These are phyloP conservation scores for Leguminivora glycinivorella DNA, from an alignment of 1,140 invertebrate genomes.

Conservation along the genomic window DNA sequence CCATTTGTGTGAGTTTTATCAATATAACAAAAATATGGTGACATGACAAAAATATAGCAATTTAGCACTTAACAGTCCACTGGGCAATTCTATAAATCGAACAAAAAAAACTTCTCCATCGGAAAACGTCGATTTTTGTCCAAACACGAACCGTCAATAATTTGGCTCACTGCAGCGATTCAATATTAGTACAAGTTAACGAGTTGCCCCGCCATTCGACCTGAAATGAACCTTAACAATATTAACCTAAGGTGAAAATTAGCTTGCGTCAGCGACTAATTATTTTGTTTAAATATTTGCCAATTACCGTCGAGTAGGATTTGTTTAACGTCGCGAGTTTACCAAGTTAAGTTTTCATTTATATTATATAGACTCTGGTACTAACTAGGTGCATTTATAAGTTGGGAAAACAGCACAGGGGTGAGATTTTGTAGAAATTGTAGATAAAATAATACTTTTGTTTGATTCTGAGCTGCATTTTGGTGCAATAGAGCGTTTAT, in stretches of 20 bases:
- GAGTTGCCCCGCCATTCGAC: slow-evolving; percentile 28
- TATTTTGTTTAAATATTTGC: slow-evolving; percentile 52
- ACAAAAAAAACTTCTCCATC: neutral
- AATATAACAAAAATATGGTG: too few relatives aligned
- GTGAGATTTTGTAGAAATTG: slow-evolving; percentile 9
- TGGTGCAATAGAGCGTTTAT: slow-evolving; percentile 4
- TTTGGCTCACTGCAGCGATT: slow-evolving; percentile 36
- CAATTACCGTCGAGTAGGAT: slow-evolving; percentile 40
- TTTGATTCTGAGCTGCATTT: slow-evolving; percentile 24
- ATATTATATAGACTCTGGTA: neutral
- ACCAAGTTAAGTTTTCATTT: neutral
- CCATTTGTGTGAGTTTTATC: too few relatives aligned
- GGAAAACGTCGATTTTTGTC: slow-evolving; percentile 30
- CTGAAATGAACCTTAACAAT: slow-evolving; percentile 26
- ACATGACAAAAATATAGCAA: neutral
- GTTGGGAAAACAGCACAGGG: slow-evolving; percentile 5
- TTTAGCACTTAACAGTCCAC: neutral
- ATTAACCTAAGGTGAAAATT: slow-evolving; percentile 29
- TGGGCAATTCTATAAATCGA: neutral
- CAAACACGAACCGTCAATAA: slow-evolving; percentile 42
- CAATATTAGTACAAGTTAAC: slow-evolving; percentile 45
- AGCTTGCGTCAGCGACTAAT: slow-evolving; percentile 32
- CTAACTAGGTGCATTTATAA: neutral
- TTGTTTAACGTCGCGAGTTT: slow-evolving; percentile 30
- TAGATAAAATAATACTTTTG: slow-evolving; percentile 22